A percentile compares a stretch with the other conserved stretches of the same genome.
These are phyloP conservation scores for Catostylus mosaicus DNA, from an alignment of 30 jellyfish, hydroid and myxozoan genomes.

Conservation along the genomic window DNA sequence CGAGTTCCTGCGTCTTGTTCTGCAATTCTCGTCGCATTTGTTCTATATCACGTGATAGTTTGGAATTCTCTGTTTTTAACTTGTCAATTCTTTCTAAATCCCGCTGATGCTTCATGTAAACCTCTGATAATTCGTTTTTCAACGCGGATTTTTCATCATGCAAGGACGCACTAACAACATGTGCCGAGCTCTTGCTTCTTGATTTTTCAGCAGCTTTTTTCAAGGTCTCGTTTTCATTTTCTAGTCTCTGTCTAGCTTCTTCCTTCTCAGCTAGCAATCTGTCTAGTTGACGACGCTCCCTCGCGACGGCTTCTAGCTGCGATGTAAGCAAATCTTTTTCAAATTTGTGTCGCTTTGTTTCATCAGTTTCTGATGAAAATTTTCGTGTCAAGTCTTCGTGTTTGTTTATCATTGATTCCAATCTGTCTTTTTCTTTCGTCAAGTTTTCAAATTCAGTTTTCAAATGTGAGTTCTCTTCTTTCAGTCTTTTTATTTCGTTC, in stretches of 20 bases:
- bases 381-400: slow-evolving; percentile 23
- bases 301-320: slow-evolving; percentile 63
- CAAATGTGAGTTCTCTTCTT: slow-evolving; percentile 25
- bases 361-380: slow-evolving; percentile 33
- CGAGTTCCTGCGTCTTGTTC: slow-evolving; percentile 30
- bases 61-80: slow-evolving; percentile 31
- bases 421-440: slow-evolving; percentile 14
- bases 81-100: slow-evolving; percentile 45
- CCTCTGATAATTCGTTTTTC: slow-evolving; percentile 55
- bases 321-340: slow-evolving; percentile 54
- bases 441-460: slow-evolving; percentile 28
- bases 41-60: slow-evolving; percentile 41
- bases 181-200: slow-evolving; percentile 13
- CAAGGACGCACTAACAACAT: slow-evolving; percentile 26
- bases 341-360: slow-evolving; percentile 27
- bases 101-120: slow-evolving; percentile 63
- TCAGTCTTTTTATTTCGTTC: slow-evolving; percentile 25
- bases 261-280: slow-evolving; percentile 53
- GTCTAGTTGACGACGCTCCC: slow-evolving; percentile 70
- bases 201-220: slow-evolving; percentile 23
- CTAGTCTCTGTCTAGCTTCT: slow-evolving; percentile 48
- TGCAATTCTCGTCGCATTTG: slow-evolving; percentile 44
- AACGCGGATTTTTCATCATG: slow-evolving; percentile 54
- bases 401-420: slow-evolving; percentile 14
- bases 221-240: slow-evolving; percentile 48